These are phyloP conservation scores for Dendrolimus houi DNA, from an alignment of 2,888 invertebrate genomes.

Conservation along the genomic window DNA sequence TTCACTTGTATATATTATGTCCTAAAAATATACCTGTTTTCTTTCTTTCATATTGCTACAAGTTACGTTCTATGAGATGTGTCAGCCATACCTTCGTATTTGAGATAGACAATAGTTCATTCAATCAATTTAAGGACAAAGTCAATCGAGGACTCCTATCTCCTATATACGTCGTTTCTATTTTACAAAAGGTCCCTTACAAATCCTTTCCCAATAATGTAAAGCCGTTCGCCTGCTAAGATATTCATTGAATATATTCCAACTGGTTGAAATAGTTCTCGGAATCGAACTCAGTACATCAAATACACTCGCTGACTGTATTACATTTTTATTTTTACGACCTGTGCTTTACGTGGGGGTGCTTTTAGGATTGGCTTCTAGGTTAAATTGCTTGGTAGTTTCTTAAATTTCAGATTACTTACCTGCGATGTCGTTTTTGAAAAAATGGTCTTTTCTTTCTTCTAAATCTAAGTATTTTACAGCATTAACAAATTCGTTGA, in stretches of 20 bases:
- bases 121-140: no score
- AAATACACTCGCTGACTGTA: background rate
- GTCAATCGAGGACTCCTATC: no score
- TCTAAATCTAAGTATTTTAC: no score
- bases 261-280: slow-evolving; percentile 8
- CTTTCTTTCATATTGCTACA: no score
- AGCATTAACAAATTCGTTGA: no score
- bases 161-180: background rate
- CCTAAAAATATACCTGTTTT: no score
- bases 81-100: no score
- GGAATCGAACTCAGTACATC: background rate
- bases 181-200: slow-evolving; percentile 3
- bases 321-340: background rate
- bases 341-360: background rate
- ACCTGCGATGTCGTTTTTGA: background rate
- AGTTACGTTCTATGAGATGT: no score
- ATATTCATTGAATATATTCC: slow-evolving; percentile 41
- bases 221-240: slow-evolving; percentile 21
- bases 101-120: no score
- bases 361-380: background rate
- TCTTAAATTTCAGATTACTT: background rate
- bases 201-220: background rate
- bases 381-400: background rate
- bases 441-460: background rate
- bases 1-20: no score